Percentiles rank a stretch among this genome's conserved stretches.
These are phyloP conservation scores for Eupithecia insigniata DNA, from an alignment of 2,888 invertebrate genomes.

Conservation along the genomic window DNA sequence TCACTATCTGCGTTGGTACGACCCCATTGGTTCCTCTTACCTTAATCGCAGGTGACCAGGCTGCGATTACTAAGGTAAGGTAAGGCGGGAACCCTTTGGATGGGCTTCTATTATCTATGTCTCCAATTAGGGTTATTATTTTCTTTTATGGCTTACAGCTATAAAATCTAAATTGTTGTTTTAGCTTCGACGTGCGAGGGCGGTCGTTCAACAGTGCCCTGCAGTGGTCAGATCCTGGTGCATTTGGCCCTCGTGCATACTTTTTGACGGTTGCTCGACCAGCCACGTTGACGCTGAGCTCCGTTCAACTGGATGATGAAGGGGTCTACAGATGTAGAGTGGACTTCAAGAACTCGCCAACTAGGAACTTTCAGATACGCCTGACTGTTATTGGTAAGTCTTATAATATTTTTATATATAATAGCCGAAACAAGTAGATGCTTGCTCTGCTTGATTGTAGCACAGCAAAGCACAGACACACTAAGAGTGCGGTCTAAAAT, in stretches of 20 bases:
- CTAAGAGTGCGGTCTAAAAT: neutral
- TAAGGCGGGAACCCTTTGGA: no score
- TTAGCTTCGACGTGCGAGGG: conserved; percentile 93
- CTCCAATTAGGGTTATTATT: neutral
- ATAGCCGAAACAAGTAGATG: neutral
- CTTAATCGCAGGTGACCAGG: no score
- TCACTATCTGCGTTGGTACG: no score
- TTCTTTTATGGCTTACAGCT: neutral
- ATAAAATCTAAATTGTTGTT: conserved; percentile 58
- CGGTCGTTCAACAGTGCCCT: conserved; percentile 91
- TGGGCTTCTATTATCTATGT: no score
- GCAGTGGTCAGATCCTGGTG: conserved; percentile 92
- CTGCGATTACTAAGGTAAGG: no score
- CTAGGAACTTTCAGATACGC: conserved; percentile 94
- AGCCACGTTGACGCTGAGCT: conserved; percentile 91
- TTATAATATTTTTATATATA: neutral
- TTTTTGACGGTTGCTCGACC: conserved; percentile 92
- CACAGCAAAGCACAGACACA: neutral
- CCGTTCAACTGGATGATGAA: conserved; percentile 93
- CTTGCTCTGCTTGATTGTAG: neutral
- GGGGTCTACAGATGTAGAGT: conserved; percentile 94
- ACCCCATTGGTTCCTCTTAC: no score
- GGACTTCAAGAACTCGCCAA: conserved; percentile 94
- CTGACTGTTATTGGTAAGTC: conserved; percentile 95
- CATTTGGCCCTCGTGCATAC: conserved; percentile 93